Percentiles rank a stretch among this genome's conserved stretches.
Conservation (phyloP, 2,797 vertebrate species). For the Silurus lanzhouensis region DNA sequence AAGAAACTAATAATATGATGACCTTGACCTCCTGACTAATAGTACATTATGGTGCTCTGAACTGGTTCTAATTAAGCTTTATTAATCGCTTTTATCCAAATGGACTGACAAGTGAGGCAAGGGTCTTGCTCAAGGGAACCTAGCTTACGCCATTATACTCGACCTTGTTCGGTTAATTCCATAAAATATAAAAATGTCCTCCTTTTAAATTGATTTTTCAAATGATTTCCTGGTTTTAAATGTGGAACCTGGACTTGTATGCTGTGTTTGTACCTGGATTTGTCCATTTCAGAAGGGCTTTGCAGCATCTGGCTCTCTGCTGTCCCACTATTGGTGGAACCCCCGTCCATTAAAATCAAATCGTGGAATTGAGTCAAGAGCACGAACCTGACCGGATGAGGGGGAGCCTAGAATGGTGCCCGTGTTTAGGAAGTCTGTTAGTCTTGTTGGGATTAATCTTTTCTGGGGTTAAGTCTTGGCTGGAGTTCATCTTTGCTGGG, state of each 20-base stretch:
- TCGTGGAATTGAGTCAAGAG: too few species aligned
- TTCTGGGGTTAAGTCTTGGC: too few species aligned
- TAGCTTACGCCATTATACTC: neutral
- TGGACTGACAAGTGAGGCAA: neutral
- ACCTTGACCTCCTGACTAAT: neutral
- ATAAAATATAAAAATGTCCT: neutral
- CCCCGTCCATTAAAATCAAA: too few species aligned
- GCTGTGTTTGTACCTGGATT: neutral
- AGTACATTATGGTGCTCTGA: neutral
- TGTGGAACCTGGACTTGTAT: neutral
- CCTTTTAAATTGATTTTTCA: neutral
- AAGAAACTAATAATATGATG: too few species aligned
- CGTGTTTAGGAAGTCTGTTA: too few species aligned
- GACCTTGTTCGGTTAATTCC: neutral
- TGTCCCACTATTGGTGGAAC: too few species aligned
- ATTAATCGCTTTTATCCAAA: neutral
- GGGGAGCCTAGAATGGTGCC: too few species aligned
- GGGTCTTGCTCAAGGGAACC: neutral
- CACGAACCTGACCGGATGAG: too few species aligned
- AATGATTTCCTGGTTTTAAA: neutral
- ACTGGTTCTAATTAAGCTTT: too few species aligned
- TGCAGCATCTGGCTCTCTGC: too few species aligned
- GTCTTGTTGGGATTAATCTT: too few species aligned
- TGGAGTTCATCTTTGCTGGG: too few species aligned
- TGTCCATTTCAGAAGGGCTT: neutral